A percentile compares a stretch with the other conserved stretches of the same genome.
Conservation (phyloP, 2,888 invertebrate genomes). For the Deladenus siricidicola region DNA sequence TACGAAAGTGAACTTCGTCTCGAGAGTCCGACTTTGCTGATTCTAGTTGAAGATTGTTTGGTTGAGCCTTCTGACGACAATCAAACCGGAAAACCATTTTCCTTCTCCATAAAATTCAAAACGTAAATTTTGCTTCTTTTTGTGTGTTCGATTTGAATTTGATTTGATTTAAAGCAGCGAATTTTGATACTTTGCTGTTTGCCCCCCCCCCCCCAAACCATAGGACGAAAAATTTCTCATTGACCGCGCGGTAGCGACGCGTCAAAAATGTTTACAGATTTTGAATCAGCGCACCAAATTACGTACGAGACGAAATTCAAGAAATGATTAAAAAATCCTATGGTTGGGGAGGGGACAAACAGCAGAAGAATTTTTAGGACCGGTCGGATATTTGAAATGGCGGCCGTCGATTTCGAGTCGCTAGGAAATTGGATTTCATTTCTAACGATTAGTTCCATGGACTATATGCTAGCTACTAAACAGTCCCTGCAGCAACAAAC, state of each 20-base stretch:
- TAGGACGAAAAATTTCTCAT: too few species aligned
- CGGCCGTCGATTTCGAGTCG: conserved; percentile 40
- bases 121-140: conserved; percentile 33
- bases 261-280: too few species aligned
- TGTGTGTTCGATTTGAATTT: background rate
- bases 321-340: too few species aligned
- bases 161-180: too few species aligned
- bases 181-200: too few species aligned
- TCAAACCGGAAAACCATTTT: conserved; percentile 45
- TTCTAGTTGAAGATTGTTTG: conserved; percentile 51
- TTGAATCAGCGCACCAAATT: too few species aligned
- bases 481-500: conserved; percentile 30
- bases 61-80: conserved; percentile 52
- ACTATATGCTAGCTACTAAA: conserved; percentile 49
- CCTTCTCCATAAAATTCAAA: conserved; percentile 49
- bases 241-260: too few species aligned
- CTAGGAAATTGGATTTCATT: conserved; percentile 49
- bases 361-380: conserved; percentile 41
- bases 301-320: too few species aligned
- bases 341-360: background rate
- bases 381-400: conserved; percentile 38
- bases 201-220: too few species aligned
- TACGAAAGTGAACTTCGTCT: conserved; percentile 37
- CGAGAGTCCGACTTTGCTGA: conserved; percentile 38
- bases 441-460: conserved; percentile 47